Conservation (phyloP, 2,113 vertebrate genomes). For the Scophthalmus maximus region DNA sequence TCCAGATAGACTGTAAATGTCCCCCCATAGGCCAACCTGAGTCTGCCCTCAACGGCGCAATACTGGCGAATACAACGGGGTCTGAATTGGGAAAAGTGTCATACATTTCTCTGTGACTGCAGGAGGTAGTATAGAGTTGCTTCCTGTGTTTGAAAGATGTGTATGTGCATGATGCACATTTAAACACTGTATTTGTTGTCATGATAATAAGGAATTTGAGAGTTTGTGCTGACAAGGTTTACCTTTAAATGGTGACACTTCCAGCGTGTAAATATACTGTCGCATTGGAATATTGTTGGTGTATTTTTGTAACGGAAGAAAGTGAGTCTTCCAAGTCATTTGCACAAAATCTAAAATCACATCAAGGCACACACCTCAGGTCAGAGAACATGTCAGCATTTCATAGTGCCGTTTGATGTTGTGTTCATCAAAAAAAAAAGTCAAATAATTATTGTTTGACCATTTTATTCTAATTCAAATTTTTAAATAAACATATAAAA, state of each 20-base stretch:
- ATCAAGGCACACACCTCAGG: background rate
- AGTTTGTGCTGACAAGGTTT: background rate
- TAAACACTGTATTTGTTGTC: conserved; percentile 29
- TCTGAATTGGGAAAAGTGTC: too few relatives aligned
- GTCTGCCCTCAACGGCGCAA: too few relatives aligned
- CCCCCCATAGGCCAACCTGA: too few relatives aligned
- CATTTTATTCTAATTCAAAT: too few relatives aligned
- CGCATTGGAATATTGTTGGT: background rate
- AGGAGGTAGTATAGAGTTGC: too few relatives aligned
- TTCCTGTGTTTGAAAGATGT: conserved; percentile 44
- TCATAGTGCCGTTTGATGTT: background rate
- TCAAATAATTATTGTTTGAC: background rate
- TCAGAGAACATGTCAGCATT: background rate
- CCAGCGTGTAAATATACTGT: background rate
- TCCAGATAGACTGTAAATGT: too few relatives aligned
- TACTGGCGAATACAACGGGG: too few relatives aligned
- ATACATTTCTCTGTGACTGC: too few relatives aligned
- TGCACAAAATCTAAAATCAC: background rate
- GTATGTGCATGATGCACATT: conserved; percentile 12
- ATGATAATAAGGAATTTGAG: background rate
- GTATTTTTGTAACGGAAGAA: background rate
- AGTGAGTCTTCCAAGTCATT: background rate
- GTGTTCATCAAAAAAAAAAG: too few relatives aligned
- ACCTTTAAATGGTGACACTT: background rate
- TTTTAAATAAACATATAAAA: background rate